These are phyloP conservation scores for Salarias fasciatus DNA, from an alignment of 2,797 vertebrate genomes.

Conservation along the genomic window DNA sequence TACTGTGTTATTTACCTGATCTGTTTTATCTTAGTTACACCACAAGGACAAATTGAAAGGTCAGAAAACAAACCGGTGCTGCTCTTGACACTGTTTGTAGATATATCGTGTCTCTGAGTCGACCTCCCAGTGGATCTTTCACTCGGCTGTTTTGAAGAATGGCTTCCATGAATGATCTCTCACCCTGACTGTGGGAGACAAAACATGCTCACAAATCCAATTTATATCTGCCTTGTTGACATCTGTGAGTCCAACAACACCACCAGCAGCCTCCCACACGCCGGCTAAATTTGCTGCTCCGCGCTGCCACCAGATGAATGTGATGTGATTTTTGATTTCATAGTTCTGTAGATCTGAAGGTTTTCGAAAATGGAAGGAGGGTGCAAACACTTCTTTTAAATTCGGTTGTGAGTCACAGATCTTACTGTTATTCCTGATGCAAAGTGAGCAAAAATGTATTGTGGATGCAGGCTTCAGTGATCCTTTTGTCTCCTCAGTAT, in stretches of 20 bases:
- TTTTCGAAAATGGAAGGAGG: background rate
- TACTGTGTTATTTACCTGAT: too few relatives aligned
- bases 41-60: background rate
- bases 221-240: slow-evolving; percentile 10
- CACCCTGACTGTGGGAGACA: slow-evolving; percentile 13
- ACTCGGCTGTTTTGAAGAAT: background rate
- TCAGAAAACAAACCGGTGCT: background rate
- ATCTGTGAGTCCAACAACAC: background rate
- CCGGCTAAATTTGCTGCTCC: slow-evolving; percentile 19
- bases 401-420: background rate
- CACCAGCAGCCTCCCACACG: slow-evolving; percentile 6
- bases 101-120: too few relatives aligned
- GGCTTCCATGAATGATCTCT: slow-evolving; percentile 5
- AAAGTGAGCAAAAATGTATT: background rate
- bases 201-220: slow-evolving; percentile 30
- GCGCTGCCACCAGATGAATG: slow-evolving; percentile 15
- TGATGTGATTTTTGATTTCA: slow-evolving; percentile 24
- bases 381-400: background rate
- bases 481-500: too few relatives aligned
- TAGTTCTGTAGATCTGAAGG: slow-evolving; percentile 28
- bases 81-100: background rate
- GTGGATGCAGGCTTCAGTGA: too few relatives aligned
- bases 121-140: background rate
- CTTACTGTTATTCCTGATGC: background rate
- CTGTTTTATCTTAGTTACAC: background rate